These are phyloP conservation scores for Drosophila lini DNA, from an alignment of 1,140 invertebrate species.

Conservation along the genomic window DNA sequence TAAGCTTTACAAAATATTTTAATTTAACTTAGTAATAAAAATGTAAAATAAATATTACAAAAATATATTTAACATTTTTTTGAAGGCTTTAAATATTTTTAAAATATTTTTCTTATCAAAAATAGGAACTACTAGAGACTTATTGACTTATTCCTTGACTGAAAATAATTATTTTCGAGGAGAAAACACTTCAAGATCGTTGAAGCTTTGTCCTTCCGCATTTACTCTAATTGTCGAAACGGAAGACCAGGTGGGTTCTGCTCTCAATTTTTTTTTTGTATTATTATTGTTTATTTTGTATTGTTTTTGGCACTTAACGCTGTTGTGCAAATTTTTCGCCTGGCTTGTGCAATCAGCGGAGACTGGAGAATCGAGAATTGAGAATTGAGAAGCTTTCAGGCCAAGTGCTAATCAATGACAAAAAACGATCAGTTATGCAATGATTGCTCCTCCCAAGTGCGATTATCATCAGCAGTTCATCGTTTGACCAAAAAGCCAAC, in stretches of 20 bases:
- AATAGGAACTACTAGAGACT: background rate
- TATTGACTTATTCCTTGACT: background rate
- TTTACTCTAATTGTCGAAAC: conserved; percentile 1
- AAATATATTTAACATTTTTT: background rate
- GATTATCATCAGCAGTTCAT: conserved; percentile 54
- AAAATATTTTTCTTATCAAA: background rate
- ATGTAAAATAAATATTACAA: too few species aligned
- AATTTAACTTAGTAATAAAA: too few species aligned
- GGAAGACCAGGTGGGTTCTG: conserved; percentile 8
- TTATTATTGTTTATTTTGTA: conserved; percentile 1
- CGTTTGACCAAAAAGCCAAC: conserved; percentile 31
- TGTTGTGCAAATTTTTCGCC: conserved; percentile 27
- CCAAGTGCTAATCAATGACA: conserved; percentile 74
- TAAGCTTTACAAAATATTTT: too few species aligned
- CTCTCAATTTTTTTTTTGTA: background rate
- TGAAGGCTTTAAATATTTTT: background rate
- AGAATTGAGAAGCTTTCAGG: conserved; percentile 17
- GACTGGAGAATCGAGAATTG: conserved; percentile 7
- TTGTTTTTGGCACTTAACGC: conserved; percentile 35
- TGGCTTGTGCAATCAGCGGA: conserved; percentile 1
- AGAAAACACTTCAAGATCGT: background rate
- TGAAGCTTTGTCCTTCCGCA: background rate
- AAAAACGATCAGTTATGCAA: conserved; percentile 62
- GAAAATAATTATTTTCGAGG: background rate
- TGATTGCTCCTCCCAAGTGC: conserved; percentile 1